Evolutionary conservation across 2,113 vertebrate species (phyloP), one percentile per base, ranked within the genome.

Genomic region (Harpagus bidentatus): DNA sequence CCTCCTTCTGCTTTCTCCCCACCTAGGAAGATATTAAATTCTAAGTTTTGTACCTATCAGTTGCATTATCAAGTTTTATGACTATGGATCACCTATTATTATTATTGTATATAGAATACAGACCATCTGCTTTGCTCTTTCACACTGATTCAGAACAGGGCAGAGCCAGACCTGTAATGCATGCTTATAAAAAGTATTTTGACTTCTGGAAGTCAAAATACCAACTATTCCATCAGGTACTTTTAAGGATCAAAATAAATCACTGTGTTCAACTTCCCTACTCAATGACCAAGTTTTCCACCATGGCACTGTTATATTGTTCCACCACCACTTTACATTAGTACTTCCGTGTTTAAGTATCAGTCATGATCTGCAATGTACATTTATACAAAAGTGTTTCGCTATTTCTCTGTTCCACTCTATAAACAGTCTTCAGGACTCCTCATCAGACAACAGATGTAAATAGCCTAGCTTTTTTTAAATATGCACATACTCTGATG

Each of bases 81-180:
- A 10, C 34, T 59, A 5, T 28, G 21, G 43, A 52, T 63, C 55
- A 40, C 31, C 11, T 45, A 16, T 50, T 36, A 7, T 42, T 88
- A 34, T n/a, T 48, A 53, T 53, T 31, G 50, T 40, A 43, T 7
- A 20, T 7, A 23, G 43, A 65, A 66, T 7, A 66, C 29, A 56
- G 21, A 58, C 6, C 7, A 38, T 11, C 53, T 67, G 42, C 36
- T 40, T 72, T 56, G 25, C 31, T 78, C 23, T 77, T 66, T 52
- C 34, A 16, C 16, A 20, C 5, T 2, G 1, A 40, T 53, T 45
- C 80, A 58, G 36, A 83, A 50, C 28, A 73, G 23, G 42, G 22
- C 43, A 70, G 8, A 55, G 38, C 7, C 0, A 0, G 56, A 70
- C n/a, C 45, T 29, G 16, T 28, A 70, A 65, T 4, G 5, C 4